These are phyloP conservation scores for Mycteria americana DNA, from an alignment of 2,797 vertebrate genomes.

Conservation along the genomic window DNA sequence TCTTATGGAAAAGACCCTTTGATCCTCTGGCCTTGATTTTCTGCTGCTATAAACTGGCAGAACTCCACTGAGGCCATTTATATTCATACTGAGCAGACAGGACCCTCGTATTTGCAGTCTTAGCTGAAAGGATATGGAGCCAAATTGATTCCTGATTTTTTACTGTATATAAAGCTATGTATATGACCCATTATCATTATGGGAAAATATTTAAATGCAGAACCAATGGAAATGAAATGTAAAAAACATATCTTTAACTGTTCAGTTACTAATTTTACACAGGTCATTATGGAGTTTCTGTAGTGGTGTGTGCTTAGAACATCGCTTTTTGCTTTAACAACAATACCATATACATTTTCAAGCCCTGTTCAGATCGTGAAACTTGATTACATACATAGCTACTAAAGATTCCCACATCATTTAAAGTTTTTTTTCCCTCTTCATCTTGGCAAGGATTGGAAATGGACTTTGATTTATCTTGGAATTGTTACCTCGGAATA, in stretches of 20 bases:
- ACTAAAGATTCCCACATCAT: not conserved
- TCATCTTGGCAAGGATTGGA: not conserved
- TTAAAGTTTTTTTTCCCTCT: not conserved
- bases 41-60: constrained; percentile 14
- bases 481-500: not conserved
- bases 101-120: constrained; percentile 19
- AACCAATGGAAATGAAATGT: not conserved
- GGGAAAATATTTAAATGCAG: not conserved
- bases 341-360: not conserved
- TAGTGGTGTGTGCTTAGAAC: not conserved
- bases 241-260: not conserved
- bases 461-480: not conserved
- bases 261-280: constrained; percentile 12
- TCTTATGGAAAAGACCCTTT: not conserved
- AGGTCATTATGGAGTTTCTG: not conserved
- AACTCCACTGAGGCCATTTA: not conserved
- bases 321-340: not conserved
- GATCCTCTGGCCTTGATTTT: constrained; percentile 44
- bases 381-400: not conserved
- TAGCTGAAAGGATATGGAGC: not conserved
- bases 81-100: constrained; percentile 4
- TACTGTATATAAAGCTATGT: not conserved
- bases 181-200: not conserved
- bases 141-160: constrained; percentile 26
- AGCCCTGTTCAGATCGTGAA: constrained; percentile 18